These are phyloP conservation scores for Belgica antarctica DNA, from an alignment of 2,888 invertebrate genomes.

Conservation along the genomic window DNA sequence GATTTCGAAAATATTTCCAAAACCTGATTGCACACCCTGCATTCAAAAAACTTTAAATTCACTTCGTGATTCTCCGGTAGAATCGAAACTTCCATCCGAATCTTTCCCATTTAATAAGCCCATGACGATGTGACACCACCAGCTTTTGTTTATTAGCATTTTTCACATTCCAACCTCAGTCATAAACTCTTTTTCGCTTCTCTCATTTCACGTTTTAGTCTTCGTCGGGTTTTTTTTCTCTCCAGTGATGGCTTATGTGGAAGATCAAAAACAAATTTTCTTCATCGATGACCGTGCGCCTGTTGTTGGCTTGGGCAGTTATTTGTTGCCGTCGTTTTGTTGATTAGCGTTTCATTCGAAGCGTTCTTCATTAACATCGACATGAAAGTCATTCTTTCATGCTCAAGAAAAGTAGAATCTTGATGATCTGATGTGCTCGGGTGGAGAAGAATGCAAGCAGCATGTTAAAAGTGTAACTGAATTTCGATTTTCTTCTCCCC, in stretches of 20 bases:
- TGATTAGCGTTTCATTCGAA: not conserved
- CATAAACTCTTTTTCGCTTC: not conserved
- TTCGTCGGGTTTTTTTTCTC: not conserved
- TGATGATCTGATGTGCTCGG: not conserved
- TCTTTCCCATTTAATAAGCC: too few species aligned
- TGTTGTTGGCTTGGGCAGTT: not conserved
- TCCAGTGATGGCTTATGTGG: not conserved
- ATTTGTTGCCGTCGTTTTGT: not conserved
- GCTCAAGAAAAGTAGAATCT: not conserved
- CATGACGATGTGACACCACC: not conserved
- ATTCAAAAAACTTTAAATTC: too few species aligned
- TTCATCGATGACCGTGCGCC: too few species aligned
- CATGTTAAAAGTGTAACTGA: not conserved
- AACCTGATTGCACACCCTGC: too few species aligned
- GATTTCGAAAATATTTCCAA: too few species aligned
- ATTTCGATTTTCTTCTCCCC: not conserved
- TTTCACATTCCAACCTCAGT: slow-evolving; percentile 9
- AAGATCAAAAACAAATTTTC: not conserved
- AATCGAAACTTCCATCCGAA: too few species aligned
- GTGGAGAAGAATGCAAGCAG: slow-evolving; percentile 12
- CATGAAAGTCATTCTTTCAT: not conserved
- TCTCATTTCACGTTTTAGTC: too few species aligned
- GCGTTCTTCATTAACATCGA: too few species aligned
- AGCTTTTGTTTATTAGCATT: not conserved
- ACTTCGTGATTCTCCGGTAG: too few species aligned